Evolutionary conservation across 2,797 vertebrate genomes (phyloP).

Genomic region (Tamandua tetradactyla): DNA sequence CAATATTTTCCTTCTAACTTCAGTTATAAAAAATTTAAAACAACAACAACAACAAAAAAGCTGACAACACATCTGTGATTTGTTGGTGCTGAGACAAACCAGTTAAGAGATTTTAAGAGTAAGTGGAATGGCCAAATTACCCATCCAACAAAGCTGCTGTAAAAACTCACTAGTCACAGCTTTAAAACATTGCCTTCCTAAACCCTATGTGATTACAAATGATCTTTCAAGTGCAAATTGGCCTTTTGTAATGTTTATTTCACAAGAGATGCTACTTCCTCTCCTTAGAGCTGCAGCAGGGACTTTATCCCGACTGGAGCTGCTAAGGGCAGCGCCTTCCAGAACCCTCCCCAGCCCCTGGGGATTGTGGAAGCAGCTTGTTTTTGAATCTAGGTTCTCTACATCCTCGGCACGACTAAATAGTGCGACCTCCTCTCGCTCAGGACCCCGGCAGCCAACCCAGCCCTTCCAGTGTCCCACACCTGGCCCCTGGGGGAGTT

Average conservation of each 20-base stretch:
- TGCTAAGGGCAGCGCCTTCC: conserved; percentile 54
- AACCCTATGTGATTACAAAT: conserved; percentile 57
- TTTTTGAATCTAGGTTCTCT: too few species aligned
- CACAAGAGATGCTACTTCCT: conserved; percentile 7
- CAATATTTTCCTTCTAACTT: conserved; percentile 67
- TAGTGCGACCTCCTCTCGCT: too few species aligned
- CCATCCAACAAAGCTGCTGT: conserved; percentile 33
- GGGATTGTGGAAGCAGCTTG: background rate
- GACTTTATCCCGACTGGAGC: background rate
- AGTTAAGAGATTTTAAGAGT: background rate
- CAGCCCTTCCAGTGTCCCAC: too few species aligned
- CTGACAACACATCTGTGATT: conserved; percentile 63
- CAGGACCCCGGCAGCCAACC: too few species aligned
- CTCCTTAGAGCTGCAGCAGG: conserved; percentile 52
- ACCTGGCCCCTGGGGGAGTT: too few species aligned
- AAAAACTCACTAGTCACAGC: conserved; percentile 62
- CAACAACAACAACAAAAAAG: conserved; percentile 23
- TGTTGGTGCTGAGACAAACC: conserved; percentile 43
- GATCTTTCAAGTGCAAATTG: conserved; percentile 73
- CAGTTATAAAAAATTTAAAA: conserved; percentile 65
- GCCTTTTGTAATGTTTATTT: conserved; percentile 78
- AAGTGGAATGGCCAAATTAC: conserved; percentile 56
- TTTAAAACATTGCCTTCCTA: conserved; percentile 30
- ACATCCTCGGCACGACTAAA: too few species aligned
- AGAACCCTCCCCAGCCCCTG: conserved; percentile 31